phyloP scores from a whole-genome alignment of 2,888 invertebrate species.

The Amphipoea lucens region DNA sequence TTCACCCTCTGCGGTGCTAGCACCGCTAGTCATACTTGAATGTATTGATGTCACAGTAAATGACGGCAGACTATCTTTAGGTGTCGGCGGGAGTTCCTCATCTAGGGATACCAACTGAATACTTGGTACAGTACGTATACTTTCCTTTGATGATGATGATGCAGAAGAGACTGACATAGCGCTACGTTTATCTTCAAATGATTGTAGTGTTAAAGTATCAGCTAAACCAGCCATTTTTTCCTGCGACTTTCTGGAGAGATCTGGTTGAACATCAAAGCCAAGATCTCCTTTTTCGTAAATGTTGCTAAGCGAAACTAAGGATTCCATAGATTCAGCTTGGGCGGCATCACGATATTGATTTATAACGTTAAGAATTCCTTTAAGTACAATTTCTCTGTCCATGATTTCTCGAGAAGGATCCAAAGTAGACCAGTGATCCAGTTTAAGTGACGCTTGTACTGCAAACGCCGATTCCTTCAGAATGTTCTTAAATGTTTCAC shows the following conservation, averaged over 20 bases:
- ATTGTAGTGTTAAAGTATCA: slow-evolving; percentile 10
- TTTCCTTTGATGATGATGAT: slow-evolving; percentile 69
- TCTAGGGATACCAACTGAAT: slow-evolving; percentile 75
- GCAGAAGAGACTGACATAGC: neutral
- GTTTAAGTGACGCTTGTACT: slow-evolving; percentile 90
- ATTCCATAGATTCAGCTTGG: slow-evolving; percentile 83
- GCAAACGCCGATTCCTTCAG: slow-evolving; percentile 91
- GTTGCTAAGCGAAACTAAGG: slow-evolving; percentile 87
- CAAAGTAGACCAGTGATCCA: slow-evolving; percentile 83
- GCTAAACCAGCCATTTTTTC: neutral
- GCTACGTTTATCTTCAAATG: slow-evolving; percentile 40
- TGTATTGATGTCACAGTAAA: slow-evolving; percentile 79
- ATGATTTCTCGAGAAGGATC: slow-evolving; percentile 84
- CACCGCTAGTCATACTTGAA: slow-evolving; percentile 67
- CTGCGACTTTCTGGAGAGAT: slow-evolving; percentile 9
- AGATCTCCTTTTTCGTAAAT: slow-evolving; percentile 92
- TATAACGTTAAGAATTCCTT: slow-evolving; percentile 89
- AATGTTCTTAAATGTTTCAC: slow-evolving; percentile 89
- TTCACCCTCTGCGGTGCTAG: slow-evolving; percentile 46
- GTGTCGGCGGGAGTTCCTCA: slow-evolving; percentile 67
- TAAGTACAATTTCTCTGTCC: slow-evolving; percentile 86
- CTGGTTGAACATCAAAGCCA: slow-evolving; percentile 91
- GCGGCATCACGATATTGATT: slow-evolving; percentile 81
- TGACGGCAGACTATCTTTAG: slow-evolving; percentile 81
- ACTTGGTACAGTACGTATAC: slow-evolving; percentile 84